Evolutionary conservation across 2,797 vertebrate species (phyloP).

Genomic region (Octomys mimax): DNA sequence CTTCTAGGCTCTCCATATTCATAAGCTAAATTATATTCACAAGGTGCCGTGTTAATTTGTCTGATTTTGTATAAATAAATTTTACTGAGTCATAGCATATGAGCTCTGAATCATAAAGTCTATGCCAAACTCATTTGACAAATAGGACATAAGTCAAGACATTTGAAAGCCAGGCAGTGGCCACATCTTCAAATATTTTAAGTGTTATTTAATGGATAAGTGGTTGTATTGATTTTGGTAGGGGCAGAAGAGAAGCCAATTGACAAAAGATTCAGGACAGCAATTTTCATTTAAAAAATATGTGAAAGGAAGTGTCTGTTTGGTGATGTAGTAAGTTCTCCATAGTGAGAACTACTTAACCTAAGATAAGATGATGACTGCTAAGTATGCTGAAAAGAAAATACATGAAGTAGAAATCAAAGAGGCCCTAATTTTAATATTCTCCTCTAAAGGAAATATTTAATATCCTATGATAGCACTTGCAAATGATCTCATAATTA

Average conservation of each 20-base stretch:
- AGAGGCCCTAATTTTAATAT: not conserved
- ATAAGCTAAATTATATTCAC: not conserved
- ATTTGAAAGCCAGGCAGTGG: not conserved
- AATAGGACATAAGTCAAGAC: not conserved
- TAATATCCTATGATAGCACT: not conserved
- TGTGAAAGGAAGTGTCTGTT: not conserved
- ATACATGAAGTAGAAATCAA: not conserved
- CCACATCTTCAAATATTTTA: conserved; percentile 8
- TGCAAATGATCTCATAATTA: not conserved
- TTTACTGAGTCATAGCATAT: not conserved
- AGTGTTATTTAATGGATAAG: not conserved
- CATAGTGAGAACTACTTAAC: not conserved
- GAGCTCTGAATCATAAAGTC: not conserved
- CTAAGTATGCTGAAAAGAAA: not conserved
- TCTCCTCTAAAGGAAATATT: not conserved
- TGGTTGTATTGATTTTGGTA: not conserved
- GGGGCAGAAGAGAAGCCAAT: not conserved
- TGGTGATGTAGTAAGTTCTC: not conserved
- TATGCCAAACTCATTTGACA: not conserved
- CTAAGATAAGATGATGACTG: not conserved
- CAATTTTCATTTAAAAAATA: not conserved
- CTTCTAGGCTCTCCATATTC: not conserved
- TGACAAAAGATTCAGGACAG: not conserved
- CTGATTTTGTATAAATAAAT: conserved; percentile 2
- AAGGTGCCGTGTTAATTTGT: not conserved